A percentile compares a stretch with the other conserved stretches of the same genome.
These are phyloP conservation scores for Hyles lineata DNA, from an alignment of 2,888 invertebrate genomes.

Conservation along the genomic window DNA sequence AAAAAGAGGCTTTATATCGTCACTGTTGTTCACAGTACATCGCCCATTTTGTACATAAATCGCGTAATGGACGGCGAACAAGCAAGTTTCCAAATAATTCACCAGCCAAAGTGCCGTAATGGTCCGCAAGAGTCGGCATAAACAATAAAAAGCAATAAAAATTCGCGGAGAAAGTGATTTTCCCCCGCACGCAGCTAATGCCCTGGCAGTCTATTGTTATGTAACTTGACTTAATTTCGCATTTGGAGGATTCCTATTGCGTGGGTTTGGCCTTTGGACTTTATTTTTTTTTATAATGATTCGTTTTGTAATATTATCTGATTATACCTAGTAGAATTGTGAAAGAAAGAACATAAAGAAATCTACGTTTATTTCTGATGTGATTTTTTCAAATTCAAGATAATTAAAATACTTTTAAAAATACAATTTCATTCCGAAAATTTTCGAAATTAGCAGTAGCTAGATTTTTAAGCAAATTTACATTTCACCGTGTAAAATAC, in stretches of 20 bases:
- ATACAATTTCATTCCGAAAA: neutral
- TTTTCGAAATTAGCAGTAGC: neutral
- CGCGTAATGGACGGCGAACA: conserved; percentile 65
- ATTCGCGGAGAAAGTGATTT: conserved; percentile 66
- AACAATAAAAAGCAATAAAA: conserved; percentile 77
- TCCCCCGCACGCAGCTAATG: conserved; percentile 39
- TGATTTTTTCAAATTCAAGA: too few relatives aligned
- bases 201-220: conserved; percentile 42
- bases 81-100: conserved; percentile 77
- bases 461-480: conserved; percentile 18
- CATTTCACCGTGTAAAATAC: conserved; percentile 26
- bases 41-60: conserved; percentile 64
- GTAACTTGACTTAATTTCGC: conserved; percentile 24
- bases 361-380: too few relatives aligned
- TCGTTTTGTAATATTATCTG: too few relatives aligned
- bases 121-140: conserved; percentile 63
- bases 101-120: conserved; percentile 71
- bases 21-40: conserved; percentile 48
- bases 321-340: too few relatives aligned
- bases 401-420: neutral
- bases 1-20: conserved; percentile 44
- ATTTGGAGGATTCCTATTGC: neutral
- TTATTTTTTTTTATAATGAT: neutral
- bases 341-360: too few relatives aligned
- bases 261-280: neutral